Base-by-base conservation (phyloP, 2,113 vertebrate species). In the Promerops cafer region DNA sequence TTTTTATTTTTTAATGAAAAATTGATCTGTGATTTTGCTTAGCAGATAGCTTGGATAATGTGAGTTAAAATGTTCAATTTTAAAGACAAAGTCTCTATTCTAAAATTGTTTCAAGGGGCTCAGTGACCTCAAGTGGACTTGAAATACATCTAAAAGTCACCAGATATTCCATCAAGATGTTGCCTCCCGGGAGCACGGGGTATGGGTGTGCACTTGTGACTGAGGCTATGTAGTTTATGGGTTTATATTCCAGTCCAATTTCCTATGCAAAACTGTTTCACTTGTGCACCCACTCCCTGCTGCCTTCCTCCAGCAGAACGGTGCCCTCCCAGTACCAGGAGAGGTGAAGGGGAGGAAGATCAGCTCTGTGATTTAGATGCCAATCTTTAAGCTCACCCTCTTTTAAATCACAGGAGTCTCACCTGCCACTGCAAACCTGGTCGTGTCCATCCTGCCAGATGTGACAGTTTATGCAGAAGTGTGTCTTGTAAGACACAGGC, bases 1-100 rank as follows among this genome's bases (percentile, higher is more conserved):
- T 91, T 97, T 94, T 89, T 94, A 97, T 96, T 96, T 97, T 96
- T 98, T 97, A 97, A 97, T 98, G 96, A 97, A 97, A 97, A 96
- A 93, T 95, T 97, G 97, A 96, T 98, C 96, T 92, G 90, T 94
- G 94, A 93, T 97, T 97, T 98, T 97, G 97, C 90, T 97, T 97
- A 95, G 97, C 93, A 93, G 95, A 96, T 97, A 96, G 93, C 94
- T 97, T 86, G 45, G 94, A 92, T 97, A 95, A 98, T 82, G 74
- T 2, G 24, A 96, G 90, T 96, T 89, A 94, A 97, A 98, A 93
- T 77, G 63, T 89, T 97, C 92, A 27, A 54, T 95, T 97, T 97
- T 84, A 94, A 95, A 80, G 75, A 93, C 89, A 92, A 85, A 96
- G 35, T 56, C 44, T 71, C 40, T 66, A 54, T 68, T 94, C 85